A percentile compares a stretch with the other conserved stretches of the same genome.
Evolutionary conservation across 2,888 invertebrate species (phyloP).

Genomic region (Dione vanillae): DNA sequence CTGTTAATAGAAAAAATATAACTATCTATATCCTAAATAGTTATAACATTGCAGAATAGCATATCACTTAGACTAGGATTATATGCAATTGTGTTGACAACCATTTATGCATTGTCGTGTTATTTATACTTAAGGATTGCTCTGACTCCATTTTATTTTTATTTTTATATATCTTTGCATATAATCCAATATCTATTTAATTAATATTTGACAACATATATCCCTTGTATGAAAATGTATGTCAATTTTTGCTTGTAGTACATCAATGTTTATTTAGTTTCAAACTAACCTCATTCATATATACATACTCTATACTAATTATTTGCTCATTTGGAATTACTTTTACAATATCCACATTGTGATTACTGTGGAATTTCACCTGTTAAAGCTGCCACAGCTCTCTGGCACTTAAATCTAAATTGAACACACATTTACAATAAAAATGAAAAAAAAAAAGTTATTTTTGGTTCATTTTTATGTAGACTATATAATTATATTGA

Average conservation of each 20-base stretch:
- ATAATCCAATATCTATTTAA: constrained; percentile 19
- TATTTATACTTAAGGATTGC: not conserved
- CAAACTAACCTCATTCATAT: constrained; percentile 51
- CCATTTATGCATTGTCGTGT: not conserved
- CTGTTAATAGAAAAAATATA: constrained; percentile 33
- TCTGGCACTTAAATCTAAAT: constrained; percentile 72
- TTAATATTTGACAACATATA: constrained; percentile 14
- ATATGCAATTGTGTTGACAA: constrained; percentile 12
- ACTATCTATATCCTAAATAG: constrained; percentile 27
- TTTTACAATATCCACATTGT: constrained; percentile 13
- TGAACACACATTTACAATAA: constrained; percentile 76
- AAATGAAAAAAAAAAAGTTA: constrained; percentile 58
- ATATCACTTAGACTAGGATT: constrained; percentile 26
- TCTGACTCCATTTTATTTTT: not conserved
- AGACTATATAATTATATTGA: constrained; percentile 56
- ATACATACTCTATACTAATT: constrained; percentile 54
- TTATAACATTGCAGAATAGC: constrained; percentile 23
- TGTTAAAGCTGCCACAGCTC: constrained; percentile 22
- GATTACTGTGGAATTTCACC: constrained; percentile 48
- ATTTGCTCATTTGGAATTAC: constrained; percentile 75
- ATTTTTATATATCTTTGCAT: constrained; percentile 3
- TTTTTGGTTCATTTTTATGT: constrained; percentile 77
- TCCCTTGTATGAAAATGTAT: constrained; percentile 30
- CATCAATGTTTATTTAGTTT: constrained; percentile 19
- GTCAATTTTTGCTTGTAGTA: constrained; percentile 18